Conservation (phyloP, 1,140 invertebrate genomes). For the Apis florea region DNA sequence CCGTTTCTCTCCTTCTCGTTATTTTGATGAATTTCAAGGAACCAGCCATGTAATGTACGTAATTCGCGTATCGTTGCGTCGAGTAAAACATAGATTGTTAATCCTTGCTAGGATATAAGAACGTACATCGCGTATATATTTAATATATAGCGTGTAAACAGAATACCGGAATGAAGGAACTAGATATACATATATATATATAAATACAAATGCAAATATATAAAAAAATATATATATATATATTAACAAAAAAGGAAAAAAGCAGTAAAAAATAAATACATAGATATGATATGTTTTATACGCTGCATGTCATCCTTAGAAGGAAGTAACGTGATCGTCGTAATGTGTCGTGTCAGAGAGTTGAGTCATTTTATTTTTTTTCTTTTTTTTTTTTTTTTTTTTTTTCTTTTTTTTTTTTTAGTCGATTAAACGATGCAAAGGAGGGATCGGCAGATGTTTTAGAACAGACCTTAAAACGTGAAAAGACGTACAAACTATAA, state of each 20-base stretch:
- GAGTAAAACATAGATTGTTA: constrained; percentile 61
- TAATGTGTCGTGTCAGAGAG: constrained; percentile 71
- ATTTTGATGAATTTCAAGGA: constrained; percentile 42
- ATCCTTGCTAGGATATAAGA: constrained; percentile 74
- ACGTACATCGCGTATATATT: constrained; percentile 71
- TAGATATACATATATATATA: constrained; percentile 60
- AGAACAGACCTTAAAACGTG: constrained; percentile 10
- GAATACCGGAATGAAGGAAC: constrained; percentile 67
- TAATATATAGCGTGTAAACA: constrained; percentile 62
- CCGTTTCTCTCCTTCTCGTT: constrained; percentile 53
- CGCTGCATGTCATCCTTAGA: constrained; percentile 78
- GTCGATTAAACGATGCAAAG: constrained; percentile 55
- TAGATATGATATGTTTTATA: constrained; percentile 80
- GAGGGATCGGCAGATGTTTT: constrained; percentile 29
- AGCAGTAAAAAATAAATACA: constrained; percentile 68
- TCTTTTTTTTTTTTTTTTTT: not conserved
- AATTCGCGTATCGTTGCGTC: constrained; percentile 55
- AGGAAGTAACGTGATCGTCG: constrained; percentile 73
- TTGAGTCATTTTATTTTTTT: constrained; percentile 36
- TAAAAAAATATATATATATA: constrained; percentile 40
- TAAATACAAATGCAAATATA: constrained; percentile 27
- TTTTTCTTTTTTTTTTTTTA: constrained; percentile 1
- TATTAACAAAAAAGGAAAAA: constrained; percentile 36
- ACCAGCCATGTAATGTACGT: constrained; percentile 1
- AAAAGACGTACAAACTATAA: constrained; percentile 6